A percentile compares a stretch with the other conserved stretches of the same genome.
Conservation (phyloP, 2,797 vertebrate genomes). For the Notolabrus celidotus region DNA sequence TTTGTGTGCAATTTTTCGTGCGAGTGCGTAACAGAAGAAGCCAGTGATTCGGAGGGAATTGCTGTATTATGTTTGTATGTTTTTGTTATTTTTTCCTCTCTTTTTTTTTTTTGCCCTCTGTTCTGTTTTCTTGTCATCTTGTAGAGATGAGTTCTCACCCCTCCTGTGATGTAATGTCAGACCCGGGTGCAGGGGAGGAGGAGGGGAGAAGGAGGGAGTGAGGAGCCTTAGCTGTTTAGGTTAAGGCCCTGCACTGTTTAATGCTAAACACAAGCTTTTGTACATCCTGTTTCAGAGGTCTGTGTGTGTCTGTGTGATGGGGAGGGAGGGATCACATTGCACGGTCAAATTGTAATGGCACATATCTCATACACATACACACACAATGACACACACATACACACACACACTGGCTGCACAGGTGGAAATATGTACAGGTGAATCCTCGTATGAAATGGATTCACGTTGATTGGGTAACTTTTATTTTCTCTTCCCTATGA, state of each 20-base stretch:
- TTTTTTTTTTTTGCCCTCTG: constrained; percentile 33
- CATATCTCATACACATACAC: constrained; percentile 54
- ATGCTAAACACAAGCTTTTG: constrained; percentile 83
- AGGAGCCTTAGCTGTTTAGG: constrained; percentile 72
- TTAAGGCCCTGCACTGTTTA: constrained; percentile 79
- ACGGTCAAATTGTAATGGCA: constrained; percentile 53
- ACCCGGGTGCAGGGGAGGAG: constrained; percentile 50
- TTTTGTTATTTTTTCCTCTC: constrained; percentile 34
- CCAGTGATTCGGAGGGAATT: constrained; percentile 62
- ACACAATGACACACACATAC: constrained; percentile 53
- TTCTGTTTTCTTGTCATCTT: constrained; percentile 62
- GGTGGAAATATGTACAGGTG: constrained; percentile 66
- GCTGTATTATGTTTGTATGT: constrained; percentile 68
- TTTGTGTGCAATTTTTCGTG: constrained; percentile 56
- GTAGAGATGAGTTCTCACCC: constrained; percentile 41
- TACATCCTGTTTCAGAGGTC: constrained; percentile 77
- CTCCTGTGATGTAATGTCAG: constrained; percentile 57
- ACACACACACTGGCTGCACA: constrained; percentile 55
- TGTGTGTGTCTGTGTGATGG: constrained; percentile 59
- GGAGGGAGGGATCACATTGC: constrained; percentile 33
- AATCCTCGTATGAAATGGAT: constrained; percentile 48
- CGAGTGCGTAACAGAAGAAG: constrained; percentile 34
- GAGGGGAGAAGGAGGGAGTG: background rate
- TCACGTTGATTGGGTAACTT: constrained; percentile 34
- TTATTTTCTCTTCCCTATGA: constrained; percentile 59